These are phyloP conservation scores for Ctenochaetus hawaiiensis DNA, from an alignment of 2,797 vertebrate species.

Conservation along the genomic window DNA sequence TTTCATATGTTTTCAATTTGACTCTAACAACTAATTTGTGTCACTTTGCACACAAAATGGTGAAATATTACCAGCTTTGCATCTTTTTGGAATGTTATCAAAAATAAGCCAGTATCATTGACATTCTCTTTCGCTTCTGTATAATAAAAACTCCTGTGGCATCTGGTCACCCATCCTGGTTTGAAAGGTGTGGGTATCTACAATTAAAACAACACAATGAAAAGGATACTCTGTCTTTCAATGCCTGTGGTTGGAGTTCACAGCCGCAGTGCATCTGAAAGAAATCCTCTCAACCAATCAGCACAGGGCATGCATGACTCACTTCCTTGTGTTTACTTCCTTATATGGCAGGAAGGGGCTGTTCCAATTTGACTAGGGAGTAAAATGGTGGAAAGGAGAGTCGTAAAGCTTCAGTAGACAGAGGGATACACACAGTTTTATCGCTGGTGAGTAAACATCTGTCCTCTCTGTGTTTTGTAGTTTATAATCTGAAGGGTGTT, in stretches of 20 bases:
- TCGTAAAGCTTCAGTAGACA: conserved; percentile 55
- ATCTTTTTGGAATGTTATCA: too few species aligned
- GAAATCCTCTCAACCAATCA: conserved; percentile 76
- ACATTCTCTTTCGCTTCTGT: neutral
- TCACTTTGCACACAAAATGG: neutral
- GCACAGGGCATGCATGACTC: conserved; percentile 60
- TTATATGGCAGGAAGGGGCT: conserved; percentile 73
- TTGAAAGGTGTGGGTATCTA: conserved; percentile 18
- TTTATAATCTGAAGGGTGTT: conserved; percentile 14
- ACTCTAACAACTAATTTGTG: too few species aligned
- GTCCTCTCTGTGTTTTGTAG: neutral
- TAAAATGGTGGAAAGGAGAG: conserved; percentile 78
- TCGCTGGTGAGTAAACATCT: conserved; percentile 79
- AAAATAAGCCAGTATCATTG: too few species aligned
- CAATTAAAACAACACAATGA: conserved; percentile 32
- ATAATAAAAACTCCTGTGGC: neutral
- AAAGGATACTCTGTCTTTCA: neutral
- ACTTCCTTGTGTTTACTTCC: conserved; percentile 74
- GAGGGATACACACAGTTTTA: conserved; percentile 61
- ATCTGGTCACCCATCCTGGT: conserved; percentile 26
- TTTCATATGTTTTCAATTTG: too few species aligned
- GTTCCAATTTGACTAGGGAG: conserved; percentile 46
- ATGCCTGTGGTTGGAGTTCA: conserved; percentile 6
- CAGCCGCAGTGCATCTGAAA: conserved; percentile 6
- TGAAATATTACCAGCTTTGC: too few species aligned